Conservation (phyloP, 2,113 vertebrate species). For the Mastomys natalensis region DNA sequence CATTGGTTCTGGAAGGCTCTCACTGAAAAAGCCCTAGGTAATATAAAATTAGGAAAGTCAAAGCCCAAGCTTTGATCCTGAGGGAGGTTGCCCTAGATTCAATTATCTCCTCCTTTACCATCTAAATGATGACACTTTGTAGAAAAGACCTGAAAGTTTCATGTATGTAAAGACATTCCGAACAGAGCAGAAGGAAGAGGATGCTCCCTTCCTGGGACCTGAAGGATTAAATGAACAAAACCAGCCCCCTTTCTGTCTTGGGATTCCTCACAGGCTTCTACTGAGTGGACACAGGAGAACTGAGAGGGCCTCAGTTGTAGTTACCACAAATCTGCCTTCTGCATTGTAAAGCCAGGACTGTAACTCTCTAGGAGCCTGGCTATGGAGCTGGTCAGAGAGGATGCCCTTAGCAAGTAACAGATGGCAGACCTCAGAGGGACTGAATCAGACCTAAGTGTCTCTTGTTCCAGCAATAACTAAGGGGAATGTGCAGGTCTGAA, state of each 20-base stretch:
- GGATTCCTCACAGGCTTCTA: background rate
- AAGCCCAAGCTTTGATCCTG: background rate
- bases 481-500: rapidly evolving
- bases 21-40: background rate
- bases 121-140: background rate
- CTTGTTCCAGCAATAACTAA: background rate
- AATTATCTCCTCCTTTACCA: background rate
- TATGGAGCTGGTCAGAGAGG: background rate
- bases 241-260: background rate
- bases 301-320: background rate
- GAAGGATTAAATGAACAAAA: background rate
- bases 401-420: background rate
- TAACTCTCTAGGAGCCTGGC: background rate
- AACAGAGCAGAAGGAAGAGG: background rate
- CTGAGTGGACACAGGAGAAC: background rate
- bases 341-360: background rate
- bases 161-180: background rate
- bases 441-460: background rate
- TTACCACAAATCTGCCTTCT: background rate
- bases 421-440: background rate
- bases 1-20: background rate
- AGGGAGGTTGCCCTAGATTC: constrained; percentile 33
- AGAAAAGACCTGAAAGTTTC: constrained; percentile 18
- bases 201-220: background rate
- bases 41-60: constrained; percentile 26